Percentiles rank a stretch among this genome's conserved stretches.
phyloP scores from a whole-genome alignment of 2,797 vertebrate genomes.

The Typhlichthys eigenmanni region DNA sequence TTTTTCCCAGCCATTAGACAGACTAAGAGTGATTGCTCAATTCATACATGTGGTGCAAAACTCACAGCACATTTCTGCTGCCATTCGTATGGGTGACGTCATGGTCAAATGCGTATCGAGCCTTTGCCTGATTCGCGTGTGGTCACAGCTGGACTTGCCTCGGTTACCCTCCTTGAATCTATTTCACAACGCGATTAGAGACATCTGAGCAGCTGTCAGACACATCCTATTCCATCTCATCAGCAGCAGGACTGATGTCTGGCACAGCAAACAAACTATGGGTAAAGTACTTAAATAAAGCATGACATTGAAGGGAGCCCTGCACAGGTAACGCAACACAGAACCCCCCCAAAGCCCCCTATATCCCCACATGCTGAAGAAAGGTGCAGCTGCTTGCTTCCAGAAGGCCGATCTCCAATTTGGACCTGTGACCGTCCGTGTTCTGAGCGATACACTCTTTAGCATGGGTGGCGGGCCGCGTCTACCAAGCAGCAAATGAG shows the following conservation, averaged over 20 bases:
- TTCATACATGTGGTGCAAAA: conserved; percentile 18
- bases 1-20: conserved; percentile 1
- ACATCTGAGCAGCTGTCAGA: conserved; percentile 72
- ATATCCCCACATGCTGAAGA: conserved; percentile 16
- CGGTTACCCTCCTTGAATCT: conserved; percentile 65
- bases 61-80: neutral
- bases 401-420: conserved; percentile 54
- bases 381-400: conserved; percentile 70
- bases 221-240: conserved; percentile 75
- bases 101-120: conserved; percentile 57
- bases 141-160: conserved; percentile 70
- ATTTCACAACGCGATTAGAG: conserved; percentile 74
- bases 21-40: neutral
- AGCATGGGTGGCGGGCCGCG: conserved; percentile 50
- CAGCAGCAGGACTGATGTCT: conserved; percentile 74
- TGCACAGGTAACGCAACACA: conserved; percentile 53
- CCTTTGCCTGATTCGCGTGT: conserved; percentile 59
- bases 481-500: too few species aligned
- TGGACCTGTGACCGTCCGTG: conserved; percentile 42
- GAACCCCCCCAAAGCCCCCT: conserved; percentile 31
- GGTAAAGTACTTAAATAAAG: conserved; percentile 76
- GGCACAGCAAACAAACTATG: conserved; percentile 75
- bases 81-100: conserved; percentile 36
- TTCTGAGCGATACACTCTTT: conserved; percentile 67
- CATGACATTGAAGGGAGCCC: conserved; percentile 74